Percentiles rank a stretch among this genome's conserved stretches.
phyloP scores from a whole-genome alignment of 2,888 invertebrate genomes.

The Spilosoma lubricipeda region DNA sequence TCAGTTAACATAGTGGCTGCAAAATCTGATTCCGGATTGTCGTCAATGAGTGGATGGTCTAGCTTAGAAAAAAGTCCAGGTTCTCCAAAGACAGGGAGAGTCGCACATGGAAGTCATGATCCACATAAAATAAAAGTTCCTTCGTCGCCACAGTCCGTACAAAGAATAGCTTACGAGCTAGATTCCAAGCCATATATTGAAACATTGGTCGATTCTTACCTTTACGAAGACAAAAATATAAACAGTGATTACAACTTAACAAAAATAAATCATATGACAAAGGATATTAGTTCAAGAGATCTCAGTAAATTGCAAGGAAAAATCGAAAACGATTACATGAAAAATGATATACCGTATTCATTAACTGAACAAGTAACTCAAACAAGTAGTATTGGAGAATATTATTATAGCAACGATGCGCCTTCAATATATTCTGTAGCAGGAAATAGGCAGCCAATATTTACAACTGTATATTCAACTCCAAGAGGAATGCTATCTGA shows the following conservation, averaged over 20 bases:
- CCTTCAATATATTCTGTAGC: conserved; percentile 92
- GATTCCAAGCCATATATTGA: conserved; percentile 84
- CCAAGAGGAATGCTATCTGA: conserved; percentile 88
- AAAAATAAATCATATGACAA: conserved; percentile 62
- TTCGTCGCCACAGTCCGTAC: conserved; percentile 77
- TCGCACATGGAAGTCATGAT: conserved; percentile 73
- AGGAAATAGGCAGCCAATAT: conserved; percentile 90
- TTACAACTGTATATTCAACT: conserved; percentile 91
- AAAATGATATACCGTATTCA: conserved; percentile 68
- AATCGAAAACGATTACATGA: conserved; percentile 66
- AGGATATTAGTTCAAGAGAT: conserved; percentile 71
- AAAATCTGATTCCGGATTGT: conserved; percentile 94
- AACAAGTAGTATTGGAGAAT: conserved; percentile 74
- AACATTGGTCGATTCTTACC: conserved; percentile 85
- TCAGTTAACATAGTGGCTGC: conserved; percentile 89
- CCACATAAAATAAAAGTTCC: conserved; percentile 75
- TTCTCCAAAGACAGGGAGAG: conserved; percentile 89
- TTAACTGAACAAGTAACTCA: conserved; percentile 65
- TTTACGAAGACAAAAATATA: conserved; percentile 67
- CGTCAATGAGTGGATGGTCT: conserved; percentile 95
- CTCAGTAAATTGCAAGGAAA: conserved; percentile 70
- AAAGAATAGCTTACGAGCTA: conserved; percentile 74
- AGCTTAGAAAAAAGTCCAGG: conserved; percentile 94
- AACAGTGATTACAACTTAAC: conserved; percentile 71
- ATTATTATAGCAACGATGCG: conserved; percentile 83